A percentile compares a stretch with the other conserved stretches of the same genome.
Evolutionary conservation across 2,888 invertebrate genomes (phyloP).

Genomic region (Caenorhabditis wallacei): DNA sequence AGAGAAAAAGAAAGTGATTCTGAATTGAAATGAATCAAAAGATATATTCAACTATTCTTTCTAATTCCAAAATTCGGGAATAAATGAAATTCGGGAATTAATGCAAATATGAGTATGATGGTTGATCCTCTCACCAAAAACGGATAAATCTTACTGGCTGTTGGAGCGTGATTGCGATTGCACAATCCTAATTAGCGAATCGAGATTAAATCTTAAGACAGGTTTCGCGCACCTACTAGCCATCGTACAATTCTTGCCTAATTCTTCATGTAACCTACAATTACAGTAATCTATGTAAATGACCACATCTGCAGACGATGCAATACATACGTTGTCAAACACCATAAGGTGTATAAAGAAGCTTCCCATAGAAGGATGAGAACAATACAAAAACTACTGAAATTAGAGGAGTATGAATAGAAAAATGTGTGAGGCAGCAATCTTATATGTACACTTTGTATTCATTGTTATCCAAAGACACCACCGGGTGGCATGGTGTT

Average conservation of each 20-base stretch:
- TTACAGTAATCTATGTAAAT: conserved; percentile 56
- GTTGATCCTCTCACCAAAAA: conserved; percentile 20
- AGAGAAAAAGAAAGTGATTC: too few relatives aligned
- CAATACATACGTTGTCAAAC: not conserved
- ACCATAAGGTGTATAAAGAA: conserved; percentile 35
- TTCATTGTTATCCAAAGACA: conserved; percentile 32
- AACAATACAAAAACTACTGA: conserved; percentile 44
- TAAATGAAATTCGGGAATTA: conserved; percentile 37
- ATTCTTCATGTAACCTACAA: conserved; percentile 18
- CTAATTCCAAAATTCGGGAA: conserved; percentile 27
- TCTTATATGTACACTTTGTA: conserved; percentile 56
- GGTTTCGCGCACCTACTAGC: conserved; percentile 52
- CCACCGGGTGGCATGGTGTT: conserved; percentile 42
- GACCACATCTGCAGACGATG: conserved; percentile 35
- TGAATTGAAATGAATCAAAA: conserved; percentile 5
- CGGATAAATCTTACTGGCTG: conserved; percentile 2
- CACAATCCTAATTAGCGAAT: conserved; percentile 59
- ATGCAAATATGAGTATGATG: conserved; percentile 30
- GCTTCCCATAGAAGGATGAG: not conserved
- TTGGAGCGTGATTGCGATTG: conserved; percentile 45
- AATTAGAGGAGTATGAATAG: conserved; percentile 52
- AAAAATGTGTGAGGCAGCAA: conserved; percentile 24
- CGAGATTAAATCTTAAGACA: conserved; percentile 32
- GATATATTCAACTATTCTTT: conserved; percentile 32
- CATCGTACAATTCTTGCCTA: not conserved